Conservation (phyloP, 2,113 vertebrate genomes). For the Elachura formosa region DNA sequence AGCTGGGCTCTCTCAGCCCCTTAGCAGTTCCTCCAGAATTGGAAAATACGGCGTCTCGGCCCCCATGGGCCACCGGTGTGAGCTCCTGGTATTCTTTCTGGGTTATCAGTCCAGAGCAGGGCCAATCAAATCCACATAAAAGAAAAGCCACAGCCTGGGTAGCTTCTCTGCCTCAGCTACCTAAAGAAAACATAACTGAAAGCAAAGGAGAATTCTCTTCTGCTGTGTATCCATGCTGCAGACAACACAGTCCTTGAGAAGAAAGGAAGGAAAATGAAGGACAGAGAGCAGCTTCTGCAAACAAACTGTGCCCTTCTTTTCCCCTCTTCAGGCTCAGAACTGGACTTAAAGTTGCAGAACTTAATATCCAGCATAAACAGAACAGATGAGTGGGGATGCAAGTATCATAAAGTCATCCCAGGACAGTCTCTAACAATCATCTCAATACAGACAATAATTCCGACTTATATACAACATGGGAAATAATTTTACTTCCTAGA, state of each 20-base stretch:
- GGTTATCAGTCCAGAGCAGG: too few relatives aligned
- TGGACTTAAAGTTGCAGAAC: too few relatives aligned
- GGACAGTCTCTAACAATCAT: background rate
- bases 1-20: background rate
- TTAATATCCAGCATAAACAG: background rate
- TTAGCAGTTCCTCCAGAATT: accelerated
- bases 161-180: too few relatives aligned
- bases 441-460: background rate
- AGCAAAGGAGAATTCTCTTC: too few relatives aligned
- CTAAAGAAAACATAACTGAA: too few relatives aligned
- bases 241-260: too few relatives aligned
- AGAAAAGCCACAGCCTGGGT: too few relatives aligned
- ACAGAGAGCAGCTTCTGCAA: background rate
- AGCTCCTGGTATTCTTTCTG: accelerated
- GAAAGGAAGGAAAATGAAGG: too few relatives aligned
- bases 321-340: accelerated
- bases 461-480: background rate
- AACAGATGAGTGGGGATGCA: background rate
- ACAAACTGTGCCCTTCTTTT: background rate
- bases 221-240: too few relatives aligned
- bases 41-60: background rate
- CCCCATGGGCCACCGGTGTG: background rate
- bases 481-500: background rate
- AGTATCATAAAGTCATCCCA: too few relatives aligned
- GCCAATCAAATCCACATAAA: too few relatives aligned